Conservation (phyloP, 2,888 invertebrate genomes). For the Leptopterna dolabrata region DNA sequence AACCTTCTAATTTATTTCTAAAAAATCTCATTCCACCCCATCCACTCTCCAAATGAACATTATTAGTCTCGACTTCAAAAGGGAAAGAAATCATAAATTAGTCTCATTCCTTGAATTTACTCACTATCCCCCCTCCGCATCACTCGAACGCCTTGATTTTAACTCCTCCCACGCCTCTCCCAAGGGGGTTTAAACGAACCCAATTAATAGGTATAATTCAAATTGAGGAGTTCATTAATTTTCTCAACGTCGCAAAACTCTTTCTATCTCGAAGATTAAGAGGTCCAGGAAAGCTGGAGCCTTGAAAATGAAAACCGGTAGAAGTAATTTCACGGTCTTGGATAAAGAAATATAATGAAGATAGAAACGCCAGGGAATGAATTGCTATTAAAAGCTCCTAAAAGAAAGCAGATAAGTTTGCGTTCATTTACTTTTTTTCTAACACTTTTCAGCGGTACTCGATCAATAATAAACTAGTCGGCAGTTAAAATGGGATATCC, state of each 20-base stretch:
- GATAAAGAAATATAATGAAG: constrained; percentile 51
- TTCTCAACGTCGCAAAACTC: background rate
- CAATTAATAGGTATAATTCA: constrained; percentile 17
- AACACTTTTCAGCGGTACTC: background rate
- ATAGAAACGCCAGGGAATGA: constrained; percentile 14
- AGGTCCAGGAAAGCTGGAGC: background rate
- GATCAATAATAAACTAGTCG: background rate
- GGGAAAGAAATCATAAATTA: background rate
- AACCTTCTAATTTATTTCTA: too few species aligned
- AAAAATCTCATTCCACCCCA: too few species aligned
- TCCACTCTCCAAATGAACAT: too few species aligned
- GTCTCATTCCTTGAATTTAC: background rate
- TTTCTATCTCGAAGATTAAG: constrained; percentile 20
- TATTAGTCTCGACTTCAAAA: too few species aligned
- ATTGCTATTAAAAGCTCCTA: constrained; percentile 15
- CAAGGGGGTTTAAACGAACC: background rate
- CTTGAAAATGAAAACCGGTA: constrained; percentile 34
- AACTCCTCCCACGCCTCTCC: background rate
- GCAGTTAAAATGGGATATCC: background rate
- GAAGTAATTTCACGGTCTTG: constrained; percentile 39
- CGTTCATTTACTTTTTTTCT: background rate
- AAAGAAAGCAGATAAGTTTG: constrained; percentile 12
- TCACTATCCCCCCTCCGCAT: background rate
- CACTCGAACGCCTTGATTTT: background rate
- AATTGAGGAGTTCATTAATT: constrained; percentile 15